Evolutionary conservation across 1,140 invertebrate genomes (phyloP), one percentile per base, ranked within the genome.

Genomic region (Leptinotarsa undecemlineata): DNA sequence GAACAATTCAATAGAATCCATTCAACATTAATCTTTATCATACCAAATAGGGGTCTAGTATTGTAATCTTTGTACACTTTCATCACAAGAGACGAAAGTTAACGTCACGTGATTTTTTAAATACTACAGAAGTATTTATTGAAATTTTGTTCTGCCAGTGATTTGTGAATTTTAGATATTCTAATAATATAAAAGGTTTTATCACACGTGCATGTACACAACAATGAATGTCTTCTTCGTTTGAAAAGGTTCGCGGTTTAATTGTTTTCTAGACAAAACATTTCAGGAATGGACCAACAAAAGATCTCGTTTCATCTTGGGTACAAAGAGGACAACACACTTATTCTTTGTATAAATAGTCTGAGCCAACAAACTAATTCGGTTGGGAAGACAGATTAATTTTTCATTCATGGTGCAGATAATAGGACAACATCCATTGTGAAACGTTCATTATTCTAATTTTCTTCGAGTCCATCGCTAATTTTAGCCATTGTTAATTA

Each of bases 391-490:
- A 57, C 68, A 70, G 68, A 70, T 70, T 70, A 70, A 70, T 70
- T 70, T 70, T 60, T 70, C 68, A 70, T 70, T 70, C 68, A 70
- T 60, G 48, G 19, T 70, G 48, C 68, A 60, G 68, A 70, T 70
- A 70, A 70, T 70, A 70, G 68, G 42, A 68, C 66, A 48, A 19
- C 33, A 70, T 48, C 48, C 51, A 70, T 70, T 70, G 68, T 70
- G 68, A 70, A 70, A 60, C 48, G 21, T 48, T 70, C 68, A 70
- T 70, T 70, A 70, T 70, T 70, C 19, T 70, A 60, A 70, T 70
- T 70, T 57, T 57, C 51, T 19, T 57, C n/a, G 51, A 57, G 51
- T n/a, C 15, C 51, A 17, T 17, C 51, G 51, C 51, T 57, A 57
- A 57, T 57, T 57, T 57, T 57, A 57, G 51, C 51, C 51, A 57